Percentiles rank a stretch among this genome's conserved stretches.
These are phyloP conservation scores for Bembecia ichneumoniformis DNA, from an alignment of 2,888 invertebrate genomes.

Conservation along the genomic window DNA sequence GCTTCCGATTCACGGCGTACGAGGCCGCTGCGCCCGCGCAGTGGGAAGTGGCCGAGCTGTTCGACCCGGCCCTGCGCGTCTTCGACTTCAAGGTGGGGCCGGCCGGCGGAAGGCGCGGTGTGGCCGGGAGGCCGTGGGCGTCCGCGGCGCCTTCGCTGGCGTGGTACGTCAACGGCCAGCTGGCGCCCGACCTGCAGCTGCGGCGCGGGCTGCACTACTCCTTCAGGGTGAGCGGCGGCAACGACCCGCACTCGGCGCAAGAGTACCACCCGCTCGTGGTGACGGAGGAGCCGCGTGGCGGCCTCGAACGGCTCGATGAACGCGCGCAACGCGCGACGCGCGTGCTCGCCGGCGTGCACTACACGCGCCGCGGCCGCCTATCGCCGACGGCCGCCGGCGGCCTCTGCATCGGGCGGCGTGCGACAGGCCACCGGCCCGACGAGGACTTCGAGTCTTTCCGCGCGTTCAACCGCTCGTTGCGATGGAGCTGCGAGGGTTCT, in stretches of 20 bases:
- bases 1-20: conserved; percentile 79
- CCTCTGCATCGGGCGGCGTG: conserved; percentile 80
- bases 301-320: conserved; percentile 87
- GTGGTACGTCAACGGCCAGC: conserved; percentile 94
- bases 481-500: conserved; percentile 80
- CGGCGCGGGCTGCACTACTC: conserved; percentile 87
- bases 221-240: conserved; percentile 86
- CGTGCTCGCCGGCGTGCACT: conserved; percentile 78
- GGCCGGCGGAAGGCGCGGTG: conserved; percentile 84
- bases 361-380: conserved; percentile 85
- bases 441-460: conserved; percentile 84
- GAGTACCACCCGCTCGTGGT: conserved; percentile 89
- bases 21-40: conserved; percentile 23
- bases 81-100: conserved; percentile 89
- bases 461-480: conserved; percentile 85
- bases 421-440: conserved; percentile 78
- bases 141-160: conserved; percentile 81
- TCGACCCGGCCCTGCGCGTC: conserved; percentile 76
- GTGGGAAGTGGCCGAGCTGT: conserved; percentile 77
- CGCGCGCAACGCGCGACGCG: conserved; percentile 73
- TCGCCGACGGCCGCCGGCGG: conserved; percentile 87
- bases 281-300: conserved; percentile 87
- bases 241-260: conserved; percentile 88
- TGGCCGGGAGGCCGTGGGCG: conserved; percentile 75
- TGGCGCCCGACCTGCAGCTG: conserved; percentile 90